phyloP scores from a whole-genome alignment of 23 tunicate species.

The Pegea sp. region DNA sequence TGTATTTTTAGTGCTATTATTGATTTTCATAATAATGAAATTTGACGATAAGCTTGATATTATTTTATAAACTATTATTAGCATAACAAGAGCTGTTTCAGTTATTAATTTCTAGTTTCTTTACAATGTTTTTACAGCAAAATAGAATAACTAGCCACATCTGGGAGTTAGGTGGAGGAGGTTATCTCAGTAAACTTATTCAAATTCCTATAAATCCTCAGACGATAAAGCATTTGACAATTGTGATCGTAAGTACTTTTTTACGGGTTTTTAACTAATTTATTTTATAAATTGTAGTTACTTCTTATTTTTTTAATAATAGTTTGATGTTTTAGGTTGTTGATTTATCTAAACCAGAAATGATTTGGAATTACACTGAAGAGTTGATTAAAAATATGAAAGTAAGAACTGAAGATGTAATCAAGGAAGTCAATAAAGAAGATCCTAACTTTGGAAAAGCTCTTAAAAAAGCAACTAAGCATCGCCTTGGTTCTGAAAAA shows the following conservation, averaged over 20 bases:
- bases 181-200: conserved; percentile 42
- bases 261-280: not conserved
- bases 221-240: conserved; percentile 36
- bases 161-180: conserved; percentile 94
- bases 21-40: no score
- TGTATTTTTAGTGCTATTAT: no score
- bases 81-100: no score
- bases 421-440: conserved; percentile 23
- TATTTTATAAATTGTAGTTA: not conserved
- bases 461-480: conserved; percentile 22
- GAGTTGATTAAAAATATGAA: conserved; percentile 30
- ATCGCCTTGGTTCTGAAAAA: conserved; percentile 55
- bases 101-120: not conserved
- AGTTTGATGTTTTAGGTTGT: conserved; percentile 34
- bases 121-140: conserved; percentile 23
- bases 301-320: not conserved
- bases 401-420: conserved; percentile 14
- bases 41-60: no score
- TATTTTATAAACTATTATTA: no score
- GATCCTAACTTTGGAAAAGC: conserved; percentile 17
- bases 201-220: conserved; percentile 45
- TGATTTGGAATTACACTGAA: conserved; percentile 62
- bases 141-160: conserved; percentile 56
- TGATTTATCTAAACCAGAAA: conserved; percentile 48
- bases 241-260: conserved; percentile 33